Evolutionary conservation across 2,797 vertebrate species (phyloP).

Genomic region (Rhinella marina): DNA sequence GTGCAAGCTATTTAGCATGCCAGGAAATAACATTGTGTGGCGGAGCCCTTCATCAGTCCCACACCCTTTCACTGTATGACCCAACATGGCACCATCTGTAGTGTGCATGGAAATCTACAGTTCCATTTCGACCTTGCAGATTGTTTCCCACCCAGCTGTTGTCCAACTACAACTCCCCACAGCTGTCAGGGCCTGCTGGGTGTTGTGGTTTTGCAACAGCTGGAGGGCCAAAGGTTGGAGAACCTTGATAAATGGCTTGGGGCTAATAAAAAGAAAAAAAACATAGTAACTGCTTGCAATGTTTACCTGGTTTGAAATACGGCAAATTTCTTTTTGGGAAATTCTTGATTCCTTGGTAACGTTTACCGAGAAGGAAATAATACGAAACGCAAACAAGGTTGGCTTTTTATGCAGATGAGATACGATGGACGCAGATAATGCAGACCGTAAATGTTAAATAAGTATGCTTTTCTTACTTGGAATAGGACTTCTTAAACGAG

Average conservation of each 20-base stretch:
- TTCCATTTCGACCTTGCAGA: not conserved
- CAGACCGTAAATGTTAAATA: slow-evolving; percentile 8
- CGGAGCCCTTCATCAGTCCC: too few relatives aligned
- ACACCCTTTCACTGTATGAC: too few relatives aligned
- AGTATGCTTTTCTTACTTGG: slow-evolving; percentile 13
- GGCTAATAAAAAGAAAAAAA: not conserved
- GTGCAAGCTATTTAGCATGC: too few relatives aligned
- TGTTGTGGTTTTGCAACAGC: not conserved
- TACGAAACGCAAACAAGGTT: not conserved
- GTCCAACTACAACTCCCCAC: not conserved
- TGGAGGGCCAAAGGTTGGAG: not conserved
- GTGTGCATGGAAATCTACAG: not conserved
- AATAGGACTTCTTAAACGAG: slow-evolving; percentile 1
- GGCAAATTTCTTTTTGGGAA: not conserved
- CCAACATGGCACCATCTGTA: not conserved
- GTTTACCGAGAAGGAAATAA: not conserved
- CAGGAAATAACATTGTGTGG: too few relatives aligned
- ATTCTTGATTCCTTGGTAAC: not conserved
- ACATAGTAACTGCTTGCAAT: not conserved
- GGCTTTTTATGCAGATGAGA: not conserved
- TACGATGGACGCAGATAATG: not conserved
- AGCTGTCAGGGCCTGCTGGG: not conserved
- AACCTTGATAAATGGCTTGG: not conserved
- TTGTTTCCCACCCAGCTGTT: not conserved
- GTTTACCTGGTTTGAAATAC: not conserved